A percentile compares a stretch with the other conserved stretches of the same genome.
These are phyloP conservation scores for Cryptotis parvus DNA, from an alignment of 2,113 vertebrate species.

Conservation along the genomic window DNA sequence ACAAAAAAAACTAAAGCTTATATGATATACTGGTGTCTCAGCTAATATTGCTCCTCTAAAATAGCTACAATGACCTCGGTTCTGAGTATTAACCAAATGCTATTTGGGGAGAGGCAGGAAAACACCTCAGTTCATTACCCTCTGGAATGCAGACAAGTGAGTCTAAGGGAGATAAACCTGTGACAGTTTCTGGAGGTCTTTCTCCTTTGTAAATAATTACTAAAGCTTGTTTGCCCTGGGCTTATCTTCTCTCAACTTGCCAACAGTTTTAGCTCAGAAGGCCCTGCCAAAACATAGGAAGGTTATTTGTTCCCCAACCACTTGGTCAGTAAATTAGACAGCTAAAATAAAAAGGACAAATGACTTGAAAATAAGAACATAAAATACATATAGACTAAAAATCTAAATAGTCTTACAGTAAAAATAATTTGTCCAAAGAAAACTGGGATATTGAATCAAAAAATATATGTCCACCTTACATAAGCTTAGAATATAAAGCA, in stretches of 20 bases:
- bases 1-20: background rate
- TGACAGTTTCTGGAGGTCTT: background rate
- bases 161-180: background rate
- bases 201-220: background rate
- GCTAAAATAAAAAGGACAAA: background rate
- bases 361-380: background rate
- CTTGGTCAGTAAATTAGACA: background rate
- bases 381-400: background rate
- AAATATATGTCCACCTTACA: too few relatives aligned
- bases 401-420: background rate
- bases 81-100: background rate
- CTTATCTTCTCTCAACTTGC: background rate
- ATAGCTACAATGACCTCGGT: background rate
- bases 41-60: background rate
- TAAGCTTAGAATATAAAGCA: too few relatives aligned
- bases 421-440: background rate
- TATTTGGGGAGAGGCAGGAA: too few relatives aligned
- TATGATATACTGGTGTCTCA: background rate
- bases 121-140: background rate
- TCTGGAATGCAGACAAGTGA: background rate
- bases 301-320: background rate
- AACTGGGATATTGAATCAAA: background rate
- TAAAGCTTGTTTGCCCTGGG: background rate
- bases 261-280: background rate
- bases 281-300: background rate